phyloP scores from a whole-genome alignment of 2,888 invertebrate genomes.

The Apamea monoglypha region DNA sequence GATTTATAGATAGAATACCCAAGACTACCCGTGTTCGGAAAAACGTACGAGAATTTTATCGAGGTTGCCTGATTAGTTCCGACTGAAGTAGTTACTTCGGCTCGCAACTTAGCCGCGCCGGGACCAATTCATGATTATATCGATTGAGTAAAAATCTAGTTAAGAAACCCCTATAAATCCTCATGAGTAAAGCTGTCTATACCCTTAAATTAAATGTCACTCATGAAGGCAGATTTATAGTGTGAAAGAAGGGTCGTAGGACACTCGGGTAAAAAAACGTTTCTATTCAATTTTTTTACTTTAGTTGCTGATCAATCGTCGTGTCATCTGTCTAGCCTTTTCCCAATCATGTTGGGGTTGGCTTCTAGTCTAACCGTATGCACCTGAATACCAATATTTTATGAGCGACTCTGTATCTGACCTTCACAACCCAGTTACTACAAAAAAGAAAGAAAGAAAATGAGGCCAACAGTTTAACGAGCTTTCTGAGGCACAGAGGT shows the following conservation, averaged over 20 bases:
- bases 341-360: neutral
- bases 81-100: slow-evolving; percentile 34
- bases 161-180: slow-evolving; percentile 49
- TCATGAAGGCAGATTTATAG: slow-evolving; percentile 49
- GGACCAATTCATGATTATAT: slow-evolving; percentile 48
- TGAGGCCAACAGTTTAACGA: neutral
- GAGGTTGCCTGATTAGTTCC: slow-evolving; percentile 41
- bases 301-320: neutral
- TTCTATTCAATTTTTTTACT: neutral
- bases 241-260: slow-evolving; percentile 25
- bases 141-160: slow-evolving; percentile 50
- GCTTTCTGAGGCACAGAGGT: neutral
- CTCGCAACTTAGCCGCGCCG: slow-evolving; percentile 40
- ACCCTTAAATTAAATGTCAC: slow-evolving; percentile 52
- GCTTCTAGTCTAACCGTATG: neutral
- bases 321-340: neutral
- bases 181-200: slow-evolving; percentile 45
- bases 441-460: too few species aligned
- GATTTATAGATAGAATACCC: neutral
- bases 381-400: neutral
- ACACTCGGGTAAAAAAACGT: slow-evolving; percentile 20
- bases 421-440: neutral
- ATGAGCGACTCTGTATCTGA: neutral
- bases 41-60: slow-evolving; percentile 47
- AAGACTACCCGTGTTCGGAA: slow-evolving; percentile 15